phyloP scores from a whole-genome alignment of 2,113 vertebrate genomes.

The Protobothrops flavoviridis region DNA sequence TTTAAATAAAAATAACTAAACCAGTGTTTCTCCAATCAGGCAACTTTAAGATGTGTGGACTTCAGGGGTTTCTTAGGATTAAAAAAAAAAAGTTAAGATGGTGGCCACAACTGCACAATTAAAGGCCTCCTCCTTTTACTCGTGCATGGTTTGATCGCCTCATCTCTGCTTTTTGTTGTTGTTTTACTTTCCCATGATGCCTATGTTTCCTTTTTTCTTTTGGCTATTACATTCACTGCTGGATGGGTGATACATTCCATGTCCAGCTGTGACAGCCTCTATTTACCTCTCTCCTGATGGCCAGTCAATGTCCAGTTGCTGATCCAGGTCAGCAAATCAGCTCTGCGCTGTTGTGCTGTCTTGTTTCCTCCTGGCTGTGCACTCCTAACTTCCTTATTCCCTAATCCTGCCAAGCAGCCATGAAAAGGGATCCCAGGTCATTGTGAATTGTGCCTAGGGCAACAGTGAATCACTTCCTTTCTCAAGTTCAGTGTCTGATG shows the following conservation, averaged over 20 bases:
- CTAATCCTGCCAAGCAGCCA: neutral
- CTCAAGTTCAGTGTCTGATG: neutral
- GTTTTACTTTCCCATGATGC: neutral
- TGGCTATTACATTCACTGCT: neutral
- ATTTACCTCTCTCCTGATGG: neutral
- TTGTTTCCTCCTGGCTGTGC: neutral
- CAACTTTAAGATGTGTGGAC: neutral
- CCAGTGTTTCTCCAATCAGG: neutral
- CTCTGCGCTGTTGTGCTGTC: neutral
- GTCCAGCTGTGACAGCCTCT: neutral
- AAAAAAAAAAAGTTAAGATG: neutral
- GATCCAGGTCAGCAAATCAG: neutral
- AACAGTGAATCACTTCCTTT: neutral
- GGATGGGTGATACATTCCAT: neutral
- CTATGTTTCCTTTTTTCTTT: neutral
- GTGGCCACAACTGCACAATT: neutral
- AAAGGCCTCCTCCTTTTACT: neutral
- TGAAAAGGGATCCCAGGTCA: neutral
- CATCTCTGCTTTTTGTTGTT: neutral
- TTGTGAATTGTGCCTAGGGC: neutral
- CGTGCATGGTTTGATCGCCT: neutral
- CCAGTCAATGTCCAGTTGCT: neutral
- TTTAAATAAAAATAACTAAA: neutral
- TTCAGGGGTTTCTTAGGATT: neutral
- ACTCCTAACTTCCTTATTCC: neutral